Evolutionary conservation across 35 echinoderm and acorn worm genomes (phyloP), one percentile per base, ranked within the genome.

Genomic region (Chiridota heheva): DNA sequence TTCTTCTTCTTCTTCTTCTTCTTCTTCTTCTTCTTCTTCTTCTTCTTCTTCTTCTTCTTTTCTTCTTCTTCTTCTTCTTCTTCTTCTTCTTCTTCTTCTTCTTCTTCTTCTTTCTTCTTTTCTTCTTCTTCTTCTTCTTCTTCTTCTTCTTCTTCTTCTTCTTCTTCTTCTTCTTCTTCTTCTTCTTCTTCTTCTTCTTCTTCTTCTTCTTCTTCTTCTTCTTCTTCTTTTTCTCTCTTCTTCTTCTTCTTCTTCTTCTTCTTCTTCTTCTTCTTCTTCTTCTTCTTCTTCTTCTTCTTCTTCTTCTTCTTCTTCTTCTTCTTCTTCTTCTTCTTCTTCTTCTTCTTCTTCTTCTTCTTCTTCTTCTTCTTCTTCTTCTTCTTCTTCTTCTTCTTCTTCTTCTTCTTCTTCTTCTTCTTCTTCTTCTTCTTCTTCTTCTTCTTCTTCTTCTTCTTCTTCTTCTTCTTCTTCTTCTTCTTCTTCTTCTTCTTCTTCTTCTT

Each of bases 321-420:
- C 47, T 51, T 51, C 47, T 51, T n/a, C n/a, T 51, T n/a, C n/a
- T n/a, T n/a, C n/a, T 8, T 51, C 47, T 51, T 51, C 47, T 51
- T n/a, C 47, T 51, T n/a, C n/a, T n/a, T n/a, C n/a, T 51, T 51
- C n/a, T 51, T n/a, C n/a, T 51, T 51, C 47, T 51, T 51, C n/a
- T n/a, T 51, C n/a, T 51, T n/a, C n/a, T 51, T 51, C 47, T 51
- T 51, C n/a, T n/a, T 51, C n/a, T 51, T n/a, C n/a, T 51, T 51
- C 47, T 51, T 51, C n/a, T n/a, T 51, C n/a, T 51, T n/a, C n/a
- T 51, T 51, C 47, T 51, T 51, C n/a, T n/a, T 51, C n/a, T 51
- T n/a, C n/a, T 51, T 51, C 47, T 51, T 51, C n/a, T n/a, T 51
- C n/a, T 51, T n/a, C n/a, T n/a, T n/a, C n/a, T n/a, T n/a, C n/a